phyloP scores from a whole-genome alignment of 2,113 vertebrate species.

The Oplegnathus fasciatus region DNA sequence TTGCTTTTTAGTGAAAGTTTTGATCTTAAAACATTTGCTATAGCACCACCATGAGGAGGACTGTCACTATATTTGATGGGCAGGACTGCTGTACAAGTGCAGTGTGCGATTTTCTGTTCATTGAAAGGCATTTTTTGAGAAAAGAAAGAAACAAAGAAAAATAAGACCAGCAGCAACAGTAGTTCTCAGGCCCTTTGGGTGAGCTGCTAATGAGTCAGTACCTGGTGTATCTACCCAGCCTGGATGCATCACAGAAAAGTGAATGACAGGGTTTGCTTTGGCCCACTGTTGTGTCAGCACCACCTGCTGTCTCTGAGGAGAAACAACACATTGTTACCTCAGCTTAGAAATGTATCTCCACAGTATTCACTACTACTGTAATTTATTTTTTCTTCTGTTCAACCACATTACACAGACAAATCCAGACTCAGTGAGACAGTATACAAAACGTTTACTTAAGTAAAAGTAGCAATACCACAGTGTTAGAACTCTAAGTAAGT shows the following conservation, averaged over 20 bases:
- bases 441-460: too few species aligned
- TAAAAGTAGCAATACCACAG: too few species aligned
- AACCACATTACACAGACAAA: background rate
- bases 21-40: background rate
- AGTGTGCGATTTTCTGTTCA: background rate
- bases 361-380: background rate
- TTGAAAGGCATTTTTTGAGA: background rate
- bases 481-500: background rate
- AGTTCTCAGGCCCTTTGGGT: too few species aligned
- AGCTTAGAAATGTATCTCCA: background rate
- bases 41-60: background rate
- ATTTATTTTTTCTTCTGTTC: background rate
- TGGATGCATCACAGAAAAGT: conserved; percentile 88
- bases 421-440: background rate
- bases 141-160: background rate
- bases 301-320: conserved; percentile 88
- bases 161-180: background rate
- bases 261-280: conserved; percentile 76
- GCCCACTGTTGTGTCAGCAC: conserved; percentile 88
- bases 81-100: background rate
- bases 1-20: background rate
- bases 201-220: conserved; percentile 48
- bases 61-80: background rate
- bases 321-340: conserved; percentile 48
- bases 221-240: conserved; percentile 89